Percentiles rank a stretch among this genome's conserved stretches.
Conservation (phyloP, 2,888 invertebrate genomes). For the Philereme vetulata region DNA sequence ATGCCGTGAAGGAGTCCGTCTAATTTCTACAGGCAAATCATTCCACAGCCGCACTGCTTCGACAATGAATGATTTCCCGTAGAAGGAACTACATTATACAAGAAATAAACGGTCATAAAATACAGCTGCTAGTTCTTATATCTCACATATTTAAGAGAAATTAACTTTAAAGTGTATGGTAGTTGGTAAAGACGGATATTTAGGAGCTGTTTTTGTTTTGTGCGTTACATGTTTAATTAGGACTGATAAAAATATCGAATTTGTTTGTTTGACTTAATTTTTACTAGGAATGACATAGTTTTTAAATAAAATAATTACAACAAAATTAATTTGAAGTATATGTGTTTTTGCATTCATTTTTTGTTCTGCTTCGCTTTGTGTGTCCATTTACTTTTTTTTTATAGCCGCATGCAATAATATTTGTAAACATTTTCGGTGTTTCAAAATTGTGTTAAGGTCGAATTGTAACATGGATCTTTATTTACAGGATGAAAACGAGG, state of each 20-base stretch:
- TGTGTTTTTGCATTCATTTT: background rate
- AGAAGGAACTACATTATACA: too few species aligned
- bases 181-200: background rate
- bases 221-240: background rate
- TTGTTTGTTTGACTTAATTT: background rate
- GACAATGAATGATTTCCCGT: too few species aligned
- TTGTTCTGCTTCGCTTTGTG: background rate
- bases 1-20: too few species aligned
- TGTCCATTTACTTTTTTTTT: background rate
- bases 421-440: background rate
- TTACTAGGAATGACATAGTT: background rate
- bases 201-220: background rate
- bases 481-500: constrained; percentile 97
- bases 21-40: too few species aligned
- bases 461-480: background rate
- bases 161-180: background rate
- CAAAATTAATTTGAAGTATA: background rate
- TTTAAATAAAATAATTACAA: background rate
- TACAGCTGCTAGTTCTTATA: too few species aligned
- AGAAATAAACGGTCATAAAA: too few species aligned
- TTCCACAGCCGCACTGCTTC: too few species aligned
- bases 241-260: background rate
- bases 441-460: background rate
- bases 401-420: background rate
- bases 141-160: too few species aligned